Percentiles rank a stretch among this genome's conserved stretches.
phyloP scores from a whole-genome alignment of 2,113 vertebrate species.

The Ciconia maguari region DNA sequence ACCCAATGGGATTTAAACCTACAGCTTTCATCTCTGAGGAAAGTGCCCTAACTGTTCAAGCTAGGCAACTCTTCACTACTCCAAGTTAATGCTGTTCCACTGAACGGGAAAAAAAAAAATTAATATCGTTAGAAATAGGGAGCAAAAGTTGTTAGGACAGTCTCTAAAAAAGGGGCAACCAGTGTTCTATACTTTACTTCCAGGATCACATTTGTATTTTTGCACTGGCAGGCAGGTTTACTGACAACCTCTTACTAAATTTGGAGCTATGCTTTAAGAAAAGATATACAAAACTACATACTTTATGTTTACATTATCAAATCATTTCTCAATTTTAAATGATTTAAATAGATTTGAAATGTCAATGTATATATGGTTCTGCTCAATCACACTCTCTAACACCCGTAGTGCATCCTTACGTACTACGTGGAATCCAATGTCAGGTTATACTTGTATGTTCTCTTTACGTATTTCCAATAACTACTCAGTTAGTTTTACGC shows the following conservation, averaged over 20 bases:
- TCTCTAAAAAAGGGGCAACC: background rate
- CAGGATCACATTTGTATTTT: background rate
- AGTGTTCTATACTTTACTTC: background rate
- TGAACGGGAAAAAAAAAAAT: background rate
- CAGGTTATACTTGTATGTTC: background rate
- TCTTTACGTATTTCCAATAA: background rate
- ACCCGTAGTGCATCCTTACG: accelerated
- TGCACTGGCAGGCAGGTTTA: background rate
- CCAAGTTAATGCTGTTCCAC: background rate
- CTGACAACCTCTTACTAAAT: background rate
- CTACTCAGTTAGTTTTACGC: background rate
- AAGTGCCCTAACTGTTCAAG: background rate
- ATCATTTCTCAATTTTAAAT: background rate
- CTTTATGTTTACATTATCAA: background rate
- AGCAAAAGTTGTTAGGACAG: background rate
- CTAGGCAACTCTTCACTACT: background rate
- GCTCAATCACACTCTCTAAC: background rate
- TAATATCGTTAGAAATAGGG: background rate
- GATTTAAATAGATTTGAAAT: background rate
- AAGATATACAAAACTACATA: background rate
- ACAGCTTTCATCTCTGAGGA: background rate
- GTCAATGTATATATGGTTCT: background rate
- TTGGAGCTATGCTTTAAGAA: background rate
- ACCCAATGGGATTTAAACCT: background rate
- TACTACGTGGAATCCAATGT: accelerated